These are phyloP conservation scores for Forficula auricularia DNA, from an alignment of 1,140 invertebrate species.

Conservation along the genomic window DNA sequence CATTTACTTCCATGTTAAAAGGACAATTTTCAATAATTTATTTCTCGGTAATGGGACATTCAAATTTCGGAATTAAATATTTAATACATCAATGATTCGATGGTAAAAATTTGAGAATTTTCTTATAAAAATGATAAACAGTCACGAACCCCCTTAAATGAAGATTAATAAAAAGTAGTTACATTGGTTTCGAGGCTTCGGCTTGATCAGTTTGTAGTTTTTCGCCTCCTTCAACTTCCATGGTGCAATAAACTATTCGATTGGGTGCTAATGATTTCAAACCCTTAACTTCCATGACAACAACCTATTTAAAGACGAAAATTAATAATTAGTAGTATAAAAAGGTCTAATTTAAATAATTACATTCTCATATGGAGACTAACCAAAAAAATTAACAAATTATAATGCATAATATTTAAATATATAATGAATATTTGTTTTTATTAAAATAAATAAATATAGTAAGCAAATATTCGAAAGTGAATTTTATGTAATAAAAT, in stretches of 20 bases:
- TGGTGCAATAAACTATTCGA: conserved; percentile 98
- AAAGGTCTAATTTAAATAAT: background rate
- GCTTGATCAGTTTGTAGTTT: conserved; percentile 98
- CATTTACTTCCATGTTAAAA: too few species aligned
- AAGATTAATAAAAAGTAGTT: conserved; percentile 24
- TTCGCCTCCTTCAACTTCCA: conserved; percentile 97
- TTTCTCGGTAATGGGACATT: too few species aligned
- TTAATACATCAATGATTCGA: too few species aligned
- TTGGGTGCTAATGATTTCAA: conserved; percentile 90
- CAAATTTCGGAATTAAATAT: too few species aligned
- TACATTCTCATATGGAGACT: background rate
- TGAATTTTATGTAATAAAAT: too few species aligned
- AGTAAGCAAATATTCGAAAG: too few species aligned
- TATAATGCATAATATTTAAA: background rate
- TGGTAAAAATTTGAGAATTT: too few species aligned
- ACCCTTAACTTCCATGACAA: conserved; percentile 98
- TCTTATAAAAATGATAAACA: too few species aligned
- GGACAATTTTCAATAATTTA: too few species aligned
- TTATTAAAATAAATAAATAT: too few species aligned
- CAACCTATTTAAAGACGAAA: conserved; percentile 42
- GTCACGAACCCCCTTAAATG: background rate
- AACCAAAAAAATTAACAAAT: conserved; percentile 2
- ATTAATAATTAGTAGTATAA: background rate
- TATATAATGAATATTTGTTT: too few species aligned
- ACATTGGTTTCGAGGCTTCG: conserved; percentile 95